A percentile compares a stretch with the other conserved stretches of the same genome.
These are phyloP conservation scores for Callopanchax toddi DNA, from an alignment of 2,113 vertebrate genomes.

Conservation along the genomic window DNA sequence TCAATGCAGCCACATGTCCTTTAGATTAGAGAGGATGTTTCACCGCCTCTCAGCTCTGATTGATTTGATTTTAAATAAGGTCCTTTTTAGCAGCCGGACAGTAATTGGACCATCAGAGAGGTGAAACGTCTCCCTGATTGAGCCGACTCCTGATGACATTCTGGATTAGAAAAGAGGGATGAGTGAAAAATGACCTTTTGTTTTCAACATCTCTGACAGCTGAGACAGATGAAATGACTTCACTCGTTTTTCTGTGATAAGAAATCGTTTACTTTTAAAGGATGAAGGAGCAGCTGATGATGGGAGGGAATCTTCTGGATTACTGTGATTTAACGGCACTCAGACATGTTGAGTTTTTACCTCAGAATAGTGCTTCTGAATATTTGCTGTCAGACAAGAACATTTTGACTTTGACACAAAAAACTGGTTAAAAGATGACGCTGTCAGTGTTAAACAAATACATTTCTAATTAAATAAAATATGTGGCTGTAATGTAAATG, in stretches of 20 bases:
- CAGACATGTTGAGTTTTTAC: not conserved
- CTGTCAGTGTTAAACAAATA: not conserved
- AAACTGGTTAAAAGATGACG: too few relatives aligned
- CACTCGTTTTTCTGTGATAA: rapidly evolving
- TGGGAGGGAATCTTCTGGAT: too few relatives aligned
- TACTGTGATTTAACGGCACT: not conserved
- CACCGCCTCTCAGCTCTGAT: not conserved
- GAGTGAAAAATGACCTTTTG: constrained; percentile 30
- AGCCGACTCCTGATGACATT: not conserved
- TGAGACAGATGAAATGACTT: not conserved
- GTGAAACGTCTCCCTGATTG: constrained; percentile 24
- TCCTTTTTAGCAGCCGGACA: not conserved
- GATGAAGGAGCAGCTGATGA: too few relatives aligned
- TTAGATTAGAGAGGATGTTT: not conserved
- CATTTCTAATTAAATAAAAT: too few relatives aligned
- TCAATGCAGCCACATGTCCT: not conserved
- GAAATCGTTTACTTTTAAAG: not conserved
- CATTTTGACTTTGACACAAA: not conserved
- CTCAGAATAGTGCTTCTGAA: not conserved
- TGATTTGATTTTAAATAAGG: constrained; percentile 20
- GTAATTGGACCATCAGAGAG: not conserved
- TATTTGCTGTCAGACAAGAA: not conserved
- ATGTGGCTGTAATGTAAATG: too few relatives aligned
- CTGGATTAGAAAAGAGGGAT: constrained; percentile 4
- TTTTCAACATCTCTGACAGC: not conserved